phyloP scores from a whole-genome alignment of 2,888 invertebrate genomes.

The Tipula unca region DNA sequence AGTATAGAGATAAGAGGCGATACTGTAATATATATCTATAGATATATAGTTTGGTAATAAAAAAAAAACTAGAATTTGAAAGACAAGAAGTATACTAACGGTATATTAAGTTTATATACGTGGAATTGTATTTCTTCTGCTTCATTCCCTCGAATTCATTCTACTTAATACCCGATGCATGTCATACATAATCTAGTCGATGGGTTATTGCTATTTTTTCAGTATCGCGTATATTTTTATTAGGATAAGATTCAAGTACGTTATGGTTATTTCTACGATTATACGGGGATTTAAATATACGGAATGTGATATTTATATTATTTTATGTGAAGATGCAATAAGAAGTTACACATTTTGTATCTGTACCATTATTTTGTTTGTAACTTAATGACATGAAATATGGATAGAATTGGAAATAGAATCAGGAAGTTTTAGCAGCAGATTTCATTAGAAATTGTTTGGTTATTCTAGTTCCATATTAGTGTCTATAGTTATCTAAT shows the following conservation, averaged over 20 bases:
- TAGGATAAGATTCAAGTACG: neutral
- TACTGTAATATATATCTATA: neutral
- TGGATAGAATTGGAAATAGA: too few relatives aligned
- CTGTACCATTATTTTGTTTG: too few relatives aligned
- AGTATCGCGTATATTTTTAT: neutral
- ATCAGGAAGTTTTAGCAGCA: neutral
- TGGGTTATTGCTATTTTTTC: neutral
- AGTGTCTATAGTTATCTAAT: too few relatives aligned
- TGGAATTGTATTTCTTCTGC: neutral
- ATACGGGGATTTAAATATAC: too few relatives aligned
- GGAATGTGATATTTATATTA: too few relatives aligned
- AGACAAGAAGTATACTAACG: neutral
- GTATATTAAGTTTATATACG: neutral
- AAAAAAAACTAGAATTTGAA: neutral
- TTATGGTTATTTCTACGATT: neutral
- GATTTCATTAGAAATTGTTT: neutral
- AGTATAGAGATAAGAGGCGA: neutral
- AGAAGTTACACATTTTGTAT: too few relatives aligned
- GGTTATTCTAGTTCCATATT: too few relatives aligned
- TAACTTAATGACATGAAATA: too few relatives aligned
- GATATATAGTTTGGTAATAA: neutral
- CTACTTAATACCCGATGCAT: neutral
- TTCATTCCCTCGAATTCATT: neutral
- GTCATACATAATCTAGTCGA: neutral
- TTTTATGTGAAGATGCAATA: too few relatives aligned